Base-by-base conservation (phyloP, 2,888 invertebrate species). In the Drosophila subquinaria region DNA sequence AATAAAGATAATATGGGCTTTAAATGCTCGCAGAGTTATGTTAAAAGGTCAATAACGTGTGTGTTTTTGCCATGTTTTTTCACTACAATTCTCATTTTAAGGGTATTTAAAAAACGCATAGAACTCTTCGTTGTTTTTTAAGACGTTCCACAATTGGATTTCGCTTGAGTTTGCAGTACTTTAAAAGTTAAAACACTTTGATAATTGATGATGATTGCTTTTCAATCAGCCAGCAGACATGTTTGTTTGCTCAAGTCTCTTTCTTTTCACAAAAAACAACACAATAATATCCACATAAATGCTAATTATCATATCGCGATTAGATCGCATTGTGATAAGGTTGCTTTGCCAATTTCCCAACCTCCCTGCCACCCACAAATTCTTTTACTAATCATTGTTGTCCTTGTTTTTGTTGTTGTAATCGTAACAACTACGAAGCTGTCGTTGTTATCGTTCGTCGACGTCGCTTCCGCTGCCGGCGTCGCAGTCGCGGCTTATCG, bases 161-260 rank as follows among this genome's bases (percentile, higher is more conserved):
- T 20, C 27, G 36, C 13, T 43, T 20, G 20, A 51, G 23, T 36
- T 23, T 43, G 9, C 30, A 42, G 45, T 17, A 57, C 15, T 23
- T 50, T 17, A 56, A 15, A 6, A 50, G 17, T 27, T 56, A 56
- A 76, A 55, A 55, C 67, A 47, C 56, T 30, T 17, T 47, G 35
- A 79, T 79, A 80, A 79, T 85, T 81, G 79, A 71, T 79, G 72
- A 85, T 85, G 79, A 85, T 85, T 79, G 69, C 55, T 36, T 45
- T 70, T 69, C 71, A 69, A 69, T 69, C 66, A 35, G 55, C 56
- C 42, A 11, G 36, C 38, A 30, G 35, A 30, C 42, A 23, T 38
- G 10, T 68, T 56, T 56, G 42, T 35, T 69, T 42, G 27, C 56
- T 42, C 13, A 35, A 11, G 10, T 2, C 38, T 38, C n/a, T n/a